Conservation (phyloP, 1,140 invertebrate species). For the Musca vetustissima region DNA sequence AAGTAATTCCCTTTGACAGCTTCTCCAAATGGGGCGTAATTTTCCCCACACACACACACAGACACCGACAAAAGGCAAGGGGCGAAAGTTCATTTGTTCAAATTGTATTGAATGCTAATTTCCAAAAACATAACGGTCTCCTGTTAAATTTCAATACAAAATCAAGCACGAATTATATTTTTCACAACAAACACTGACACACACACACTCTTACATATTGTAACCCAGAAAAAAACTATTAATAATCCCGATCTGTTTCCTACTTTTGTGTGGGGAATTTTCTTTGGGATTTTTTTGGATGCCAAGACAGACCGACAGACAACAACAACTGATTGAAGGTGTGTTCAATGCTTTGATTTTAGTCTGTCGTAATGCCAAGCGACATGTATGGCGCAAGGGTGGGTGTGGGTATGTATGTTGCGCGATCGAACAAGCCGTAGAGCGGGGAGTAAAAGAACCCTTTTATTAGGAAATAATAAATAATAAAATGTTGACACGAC, state of each 20-base stretch:
- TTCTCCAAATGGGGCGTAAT: too few species aligned
- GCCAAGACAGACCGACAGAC: too few species aligned
- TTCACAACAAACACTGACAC: background rate
- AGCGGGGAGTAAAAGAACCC: constrained; percentile 9
- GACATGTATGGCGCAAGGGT: background rate
- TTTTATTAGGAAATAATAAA: constrained; percentile 45
- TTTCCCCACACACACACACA: too few species aligned
- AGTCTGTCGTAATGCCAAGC: background rate
- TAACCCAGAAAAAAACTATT: background rate
- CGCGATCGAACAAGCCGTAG: too few species aligned
- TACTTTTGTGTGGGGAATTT: background rate
- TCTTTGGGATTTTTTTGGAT: background rate
- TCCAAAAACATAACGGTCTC: background rate
- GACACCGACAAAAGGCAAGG: too few species aligned
- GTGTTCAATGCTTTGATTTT: constrained; percentile 18
- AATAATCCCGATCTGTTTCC: constrained; percentile 10
- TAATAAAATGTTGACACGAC: constrained; percentile 55
- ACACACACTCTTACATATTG: background rate
- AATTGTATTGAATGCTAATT: constrained; percentile 20
- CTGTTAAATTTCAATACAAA: constrained; percentile 9
- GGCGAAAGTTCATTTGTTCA: background rate
- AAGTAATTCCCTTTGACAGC: too few species aligned
- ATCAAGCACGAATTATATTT: constrained; percentile 17
- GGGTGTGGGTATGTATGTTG: background rate
- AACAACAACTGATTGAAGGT: constrained; percentile 18